Percentiles rank a stretch among this genome's conserved stretches.
phyloP scores from a whole-genome alignment of 2,888 invertebrate genomes.

The Phalera bucephala region DNA sequence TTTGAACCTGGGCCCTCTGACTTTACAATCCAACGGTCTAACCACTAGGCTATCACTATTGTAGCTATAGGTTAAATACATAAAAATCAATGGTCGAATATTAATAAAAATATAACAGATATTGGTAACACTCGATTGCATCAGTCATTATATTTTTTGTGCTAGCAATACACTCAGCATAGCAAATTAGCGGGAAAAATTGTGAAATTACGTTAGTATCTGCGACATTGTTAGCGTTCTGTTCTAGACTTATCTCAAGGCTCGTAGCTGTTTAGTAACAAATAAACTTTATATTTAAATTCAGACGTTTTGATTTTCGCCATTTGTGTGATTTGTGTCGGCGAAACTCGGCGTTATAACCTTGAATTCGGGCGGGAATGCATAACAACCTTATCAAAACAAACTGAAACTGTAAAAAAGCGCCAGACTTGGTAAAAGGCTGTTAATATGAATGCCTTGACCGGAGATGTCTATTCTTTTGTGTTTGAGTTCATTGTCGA shows the following conservation, averaged over 20 bases:
- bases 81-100: conserved; percentile 17
- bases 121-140: conserved; percentile 16
- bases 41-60: too few species aligned
- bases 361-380: background rate
- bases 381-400: conserved; percentile 3
- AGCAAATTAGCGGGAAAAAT: conserved; percentile 24
- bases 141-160: conserved; percentile 13
- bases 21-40: too few species aligned
- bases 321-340: background rate
- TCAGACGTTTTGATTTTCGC: conserved; percentile 1
- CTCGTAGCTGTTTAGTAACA: background rate
- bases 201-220: conserved; percentile 12
- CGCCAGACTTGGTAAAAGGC: background rate
- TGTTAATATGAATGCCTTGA: background rate
- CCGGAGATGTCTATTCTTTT: background rate
- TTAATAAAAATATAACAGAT: conserved; percentile 18
- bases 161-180: conserved; percentile 15
- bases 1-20: too few species aligned
- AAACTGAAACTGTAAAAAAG: background rate
- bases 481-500: background rate
- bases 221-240: conserved; percentile 9
- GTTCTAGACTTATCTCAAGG: conserved; percentile 1
- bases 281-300: background rate
- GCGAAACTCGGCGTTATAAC: conserved; percentile 2
- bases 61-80: too few species aligned